Evolutionary conservation across 1,140 invertebrate species (phyloP), one percentile per base, ranked within the genome.

Genomic region (Trachymyrmex septentrionalis): DNA sequence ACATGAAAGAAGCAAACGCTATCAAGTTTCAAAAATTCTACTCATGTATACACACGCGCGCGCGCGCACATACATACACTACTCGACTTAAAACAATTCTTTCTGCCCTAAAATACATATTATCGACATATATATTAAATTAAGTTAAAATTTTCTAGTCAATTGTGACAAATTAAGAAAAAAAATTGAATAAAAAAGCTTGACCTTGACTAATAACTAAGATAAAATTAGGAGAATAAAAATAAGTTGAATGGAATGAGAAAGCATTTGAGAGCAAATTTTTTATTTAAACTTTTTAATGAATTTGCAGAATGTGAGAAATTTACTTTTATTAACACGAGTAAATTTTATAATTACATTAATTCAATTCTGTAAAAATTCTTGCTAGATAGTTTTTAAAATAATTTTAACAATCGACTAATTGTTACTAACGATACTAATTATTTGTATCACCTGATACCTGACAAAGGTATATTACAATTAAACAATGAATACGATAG

Each of bases 241-340:
- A 84, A 2, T 34, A 73, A 73, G 57, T 73, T 61, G 14, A 21
- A 24, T 3, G 1, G 19, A 44, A 44, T n/a, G 69, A n/a, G 16
- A 27, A 61, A 34, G 6, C 19, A 38, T 80, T 67, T 38, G 48
- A n/a, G 4, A 50, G 19, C 0, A 0, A 73, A 24, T 75, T 75
- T 61, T 75, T 75, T 50, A 61, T 38, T 16, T 61, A 61, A 73
- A 48, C 14, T 73, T 14, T 34, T 34, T 38, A 3, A 14, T 48
- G 4, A 82, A 61, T 82, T 72, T 44, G 19, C 19, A 53, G 38
- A 44, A 82, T 72, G 78, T 72, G 24, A 59, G 12, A 48, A 73
- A 82, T 59, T 71, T 30, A 66, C 9, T 38, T 44, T 66, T 44
- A 21, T 24, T 59, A 53, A 69, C 14, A 3, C 50, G 27, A 72